Evolutionary conservation across 2,797 vertebrate species (phyloP), one percentile per base, ranked within the genome.

Genomic region (Epinephelus coioides): DNA sequence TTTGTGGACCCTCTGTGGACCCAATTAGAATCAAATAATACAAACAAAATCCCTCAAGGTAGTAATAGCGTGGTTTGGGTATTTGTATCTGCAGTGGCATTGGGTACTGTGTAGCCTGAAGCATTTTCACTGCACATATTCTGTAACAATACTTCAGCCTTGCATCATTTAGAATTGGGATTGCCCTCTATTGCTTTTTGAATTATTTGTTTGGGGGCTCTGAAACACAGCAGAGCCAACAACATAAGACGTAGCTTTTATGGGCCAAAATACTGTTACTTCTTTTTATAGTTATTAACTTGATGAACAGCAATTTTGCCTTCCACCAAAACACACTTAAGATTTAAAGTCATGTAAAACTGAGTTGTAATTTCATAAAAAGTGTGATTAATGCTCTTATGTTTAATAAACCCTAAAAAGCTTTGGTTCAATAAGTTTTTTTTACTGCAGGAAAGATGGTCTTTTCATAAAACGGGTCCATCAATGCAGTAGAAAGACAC

Each of bases 21-120:
- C 85, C 90, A 91, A 93, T 94, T 93, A 94, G 88, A 92, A 87
- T 89, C 72, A 89, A 81, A 92, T 89, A 89, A 86, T 81, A 81
- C 79, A 79, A 90, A 87, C 73, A 86, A 77, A 85, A 81, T 77
- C 79, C 89, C 86, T 90, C 50, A 80, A 79, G 87, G 75, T 86
- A 77, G 61, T 67, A 57, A 84, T 76, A 56, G 43, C 76, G 65
- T 76, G 71, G 77, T 83, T 73, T 75, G 66, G 71, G 85, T 86
- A 81, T 86, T 81, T 89, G 64, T 71, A 76, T 88, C 71, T 60
- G 73, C 21, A 61, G 40, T 84, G 68, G 57, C 77, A 68, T 60
- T 40, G 59, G 7, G n/a, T 75, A 53, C 40, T 86, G 60, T 69
- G 55, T 66, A 59, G 85, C 83, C 72, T 66, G 6, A 13, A 79